Evolutionary conservation across 2,888 invertebrate genomes (phyloP).

Genomic region (Drosophila macrospina): DNA sequence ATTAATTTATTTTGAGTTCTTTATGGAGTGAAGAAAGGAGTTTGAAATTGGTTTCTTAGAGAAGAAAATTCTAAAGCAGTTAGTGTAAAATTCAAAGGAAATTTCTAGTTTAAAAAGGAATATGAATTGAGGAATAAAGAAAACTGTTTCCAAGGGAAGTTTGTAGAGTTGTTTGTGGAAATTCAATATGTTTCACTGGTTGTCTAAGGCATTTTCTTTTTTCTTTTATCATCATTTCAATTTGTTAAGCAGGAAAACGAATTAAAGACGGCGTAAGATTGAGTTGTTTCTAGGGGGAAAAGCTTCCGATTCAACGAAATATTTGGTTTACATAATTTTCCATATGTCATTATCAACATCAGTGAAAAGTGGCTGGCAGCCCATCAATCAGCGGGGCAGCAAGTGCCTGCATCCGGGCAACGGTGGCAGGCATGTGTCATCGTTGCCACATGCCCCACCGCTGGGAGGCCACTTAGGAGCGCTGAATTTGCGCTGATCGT

Average conservation of each 20-base stretch:
- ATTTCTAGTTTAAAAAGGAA: too few relatives aligned
- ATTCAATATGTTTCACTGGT: too few relatives aligned
- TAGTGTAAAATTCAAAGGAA: too few relatives aligned
- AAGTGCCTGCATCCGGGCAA: constrained; percentile 65
- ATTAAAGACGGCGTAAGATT: not conserved
- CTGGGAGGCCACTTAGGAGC: constrained; percentile 19
- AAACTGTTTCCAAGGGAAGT: too few relatives aligned
- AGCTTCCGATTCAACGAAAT: constrained; percentile 39
- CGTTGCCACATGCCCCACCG: constrained; percentile 11
- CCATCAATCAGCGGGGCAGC: constrained; percentile 61
- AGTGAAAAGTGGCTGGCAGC: constrained; percentile 23
- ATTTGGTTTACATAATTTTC: constrained; percentile 57
- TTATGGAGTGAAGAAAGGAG: not conserved
- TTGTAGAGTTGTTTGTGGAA: too few relatives aligned
- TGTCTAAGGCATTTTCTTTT: too few relatives aligned
- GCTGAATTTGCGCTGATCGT: constrained; percentile 54
- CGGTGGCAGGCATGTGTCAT: constrained; percentile 57
- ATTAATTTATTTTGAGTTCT: not conserved
- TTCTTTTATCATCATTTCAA: not conserved
- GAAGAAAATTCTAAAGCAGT: not conserved
- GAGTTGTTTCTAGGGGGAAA: too few relatives aligned
- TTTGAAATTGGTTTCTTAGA: not conserved
- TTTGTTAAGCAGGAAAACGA: not conserved
- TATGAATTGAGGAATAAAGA: too few relatives aligned
- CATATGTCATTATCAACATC: constrained; percentile 17